Base-by-base conservation (phyloP, 2,888 invertebrate genomes). In the Cactoblastis cactorum region DNA sequence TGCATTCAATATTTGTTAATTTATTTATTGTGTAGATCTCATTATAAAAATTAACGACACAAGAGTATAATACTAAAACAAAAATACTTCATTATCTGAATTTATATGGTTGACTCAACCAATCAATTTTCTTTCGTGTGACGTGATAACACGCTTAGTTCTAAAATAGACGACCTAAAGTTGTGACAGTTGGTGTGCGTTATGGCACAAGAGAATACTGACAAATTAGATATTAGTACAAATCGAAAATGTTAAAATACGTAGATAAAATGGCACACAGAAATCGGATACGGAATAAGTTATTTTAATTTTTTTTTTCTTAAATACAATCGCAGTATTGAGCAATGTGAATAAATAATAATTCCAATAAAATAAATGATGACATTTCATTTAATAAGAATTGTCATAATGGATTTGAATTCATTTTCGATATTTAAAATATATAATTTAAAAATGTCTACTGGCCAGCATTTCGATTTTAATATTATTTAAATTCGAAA, bases 401-500 rank as follows among this genome's bases (percentile, higher is more conserved):
- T 12, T n/a, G n/a, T n/a, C n/a, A n/a, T n/a, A n/a, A n/a, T n/a
- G 22, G 3, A 28, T 28, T 28, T 28, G 5, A 28, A 4, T 28
- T 2, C 28, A 6, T 28, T 28, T 28, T 28, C 28, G 8, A 35
- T 15, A 17, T 15, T 11, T 28, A 43, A 17, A 15, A 28, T 11
- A 14, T 17, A 17, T 9, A 4, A 6, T 28, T 28, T 28, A 28
- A 28, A 28, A 28, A 1, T 9, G 9, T 43, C 28, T 17, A 43
- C 28, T 11, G 43, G 28, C 43, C 28, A 43, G 43, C 43, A 43
- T 43, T 17, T 32, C 43, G 11, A 43, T 28, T 43, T 43, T 53
- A 49, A 49, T 51, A 49, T 49, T 50, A 43, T 45, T 45, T 53
- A 52, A 28, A 50, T 41, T 39, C 47, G 43, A 37, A 43, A 48